phyloP scores from a whole-genome alignment of 2,113 vertebrate genomes.

The Pangasianodon hypophthalmus region DNA sequence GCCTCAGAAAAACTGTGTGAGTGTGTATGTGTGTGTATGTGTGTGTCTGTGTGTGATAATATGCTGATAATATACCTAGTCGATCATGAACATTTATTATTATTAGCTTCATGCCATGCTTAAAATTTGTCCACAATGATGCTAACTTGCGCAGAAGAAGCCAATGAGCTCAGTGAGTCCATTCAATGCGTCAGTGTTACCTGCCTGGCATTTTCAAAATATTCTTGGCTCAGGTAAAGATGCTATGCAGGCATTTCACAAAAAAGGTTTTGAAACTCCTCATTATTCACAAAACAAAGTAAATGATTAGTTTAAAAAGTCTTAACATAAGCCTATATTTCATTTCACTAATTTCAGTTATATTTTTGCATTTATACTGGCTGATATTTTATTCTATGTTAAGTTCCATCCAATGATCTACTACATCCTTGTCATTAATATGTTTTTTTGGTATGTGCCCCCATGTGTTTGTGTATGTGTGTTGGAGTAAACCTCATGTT shows the following conservation, averaged over 20 bases:
- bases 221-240: conserved; percentile 49
- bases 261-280: conserved; percentile 19
- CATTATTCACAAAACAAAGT: conserved; percentile 12
- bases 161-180: conserved; percentile 24
- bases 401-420: neutral
- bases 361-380: conserved; percentile 34
- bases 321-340: conserved; percentile 11
- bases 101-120: conserved; percentile 10
- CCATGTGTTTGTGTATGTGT: conserved; percentile 17
- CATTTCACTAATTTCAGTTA: conserved; percentile 19
- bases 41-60: neutral
- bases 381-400: conserved; percentile 20
- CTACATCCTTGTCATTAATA: neutral
- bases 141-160: conserved; percentile 8
- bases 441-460: conserved; percentile 28
- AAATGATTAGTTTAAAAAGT: neutral
- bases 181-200: conserved; percentile 20
- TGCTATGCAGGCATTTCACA: conserved; percentile 43
- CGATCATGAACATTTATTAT: neutral
- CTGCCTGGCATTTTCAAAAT: conserved; percentile 38
- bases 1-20: neutral
- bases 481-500: neutral
- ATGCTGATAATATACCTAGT: neutral
- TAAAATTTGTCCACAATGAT: conserved; percentile 5
- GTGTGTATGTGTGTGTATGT: neutral